These are phyloP conservation scores for Alca torda DNA, from an alignment of 2,797 vertebrate species.

Conservation along the genomic window DNA sequence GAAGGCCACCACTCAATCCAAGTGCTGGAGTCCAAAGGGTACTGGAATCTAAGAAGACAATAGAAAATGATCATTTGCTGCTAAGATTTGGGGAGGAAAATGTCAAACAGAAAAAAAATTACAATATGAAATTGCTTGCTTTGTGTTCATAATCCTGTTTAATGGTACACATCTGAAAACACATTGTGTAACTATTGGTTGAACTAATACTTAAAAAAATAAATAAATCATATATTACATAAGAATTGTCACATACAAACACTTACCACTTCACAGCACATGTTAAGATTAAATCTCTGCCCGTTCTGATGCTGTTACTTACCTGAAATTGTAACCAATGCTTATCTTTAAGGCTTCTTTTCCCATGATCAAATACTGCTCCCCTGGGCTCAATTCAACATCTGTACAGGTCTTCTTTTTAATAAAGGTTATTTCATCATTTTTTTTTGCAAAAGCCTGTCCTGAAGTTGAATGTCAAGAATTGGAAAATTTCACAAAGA, in stretches of 20 bases:
- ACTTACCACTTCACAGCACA: not conserved
- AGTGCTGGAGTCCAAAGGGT: constrained; percentile 86
- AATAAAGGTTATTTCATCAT: constrained; percentile 81
- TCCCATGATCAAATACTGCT: constrained; percentile 88
- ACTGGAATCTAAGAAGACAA: constrained; percentile 83
- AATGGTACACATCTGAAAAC: not conserved
- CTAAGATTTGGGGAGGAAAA: not conserved
- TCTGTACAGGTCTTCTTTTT: constrained; percentile 84
- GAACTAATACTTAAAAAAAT: not conserved
- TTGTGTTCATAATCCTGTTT: not conserved
- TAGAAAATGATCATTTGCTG: not conserved
- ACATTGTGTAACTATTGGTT: not conserved
- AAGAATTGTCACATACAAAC: not conserved
- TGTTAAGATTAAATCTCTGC: not conserved
- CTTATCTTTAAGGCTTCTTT: constrained; percentile 82
- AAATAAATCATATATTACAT: not conserved
- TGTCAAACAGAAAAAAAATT: not conserved
- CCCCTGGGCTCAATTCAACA: constrained; percentile 73
- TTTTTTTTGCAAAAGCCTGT: constrained; percentile 70
- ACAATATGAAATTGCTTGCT: not conserved
- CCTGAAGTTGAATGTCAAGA: constrained; percentile 66
- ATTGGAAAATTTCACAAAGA: not conserved
- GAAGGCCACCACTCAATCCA: constrained; percentile 87
- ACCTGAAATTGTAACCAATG: constrained; percentile 70
- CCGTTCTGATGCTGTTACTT: constrained; percentile 26